Percentiles rank a stretch among this genome's conserved stretches.
phyloP scores from a whole-genome alignment of 2,888 invertebrate genomes.

The Torymus tubicola region DNA sequence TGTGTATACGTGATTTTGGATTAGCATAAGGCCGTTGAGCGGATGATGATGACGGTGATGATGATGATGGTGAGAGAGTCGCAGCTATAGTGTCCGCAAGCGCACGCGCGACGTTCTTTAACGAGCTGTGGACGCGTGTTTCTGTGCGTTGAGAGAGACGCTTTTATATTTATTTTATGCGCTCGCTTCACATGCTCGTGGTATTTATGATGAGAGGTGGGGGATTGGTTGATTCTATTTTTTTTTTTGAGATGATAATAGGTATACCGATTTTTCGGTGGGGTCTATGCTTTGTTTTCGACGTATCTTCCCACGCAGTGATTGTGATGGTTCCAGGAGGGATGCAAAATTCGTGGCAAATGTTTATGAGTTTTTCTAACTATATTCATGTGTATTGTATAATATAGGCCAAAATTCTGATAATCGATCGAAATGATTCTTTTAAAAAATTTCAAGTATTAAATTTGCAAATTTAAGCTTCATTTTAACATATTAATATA shows the following conservation, averaged over 20 bases:
- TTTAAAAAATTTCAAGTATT: too few relatives aligned
- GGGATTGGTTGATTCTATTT: neutral
- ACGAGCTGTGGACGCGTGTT: constrained; percentile 29
- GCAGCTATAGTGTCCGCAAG: constrained; percentile 1
- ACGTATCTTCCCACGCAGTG: too few relatives aligned
- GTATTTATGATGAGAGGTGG: constrained; percentile 7
- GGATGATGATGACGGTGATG: constrained; percentile 16
- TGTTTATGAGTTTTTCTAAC: too few relatives aligned
- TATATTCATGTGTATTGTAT: too few relatives aligned
- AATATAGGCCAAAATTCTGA: too few relatives aligned
- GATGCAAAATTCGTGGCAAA: too few relatives aligned
- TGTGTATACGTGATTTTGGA: constrained; percentile 59
- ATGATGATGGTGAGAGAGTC: neutral
- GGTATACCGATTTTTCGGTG: too few relatives aligned
- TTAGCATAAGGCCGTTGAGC: constrained; percentile 38
- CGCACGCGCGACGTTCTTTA: neutral
- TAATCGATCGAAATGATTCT: too few relatives aligned
- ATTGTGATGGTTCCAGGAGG: too few relatives aligned
- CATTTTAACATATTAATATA: too few relatives aligned
- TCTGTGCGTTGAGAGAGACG: neutral
- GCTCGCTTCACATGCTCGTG: neutral
- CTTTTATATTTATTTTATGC: constrained; percentile 27
- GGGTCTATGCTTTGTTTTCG: too few relatives aligned
- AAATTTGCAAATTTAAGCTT: too few relatives aligned
- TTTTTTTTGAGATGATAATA: neutral